phyloP scores from a whole-genome alignment of 2,888 invertebrate species.

The Salticus scenicus region DNA sequence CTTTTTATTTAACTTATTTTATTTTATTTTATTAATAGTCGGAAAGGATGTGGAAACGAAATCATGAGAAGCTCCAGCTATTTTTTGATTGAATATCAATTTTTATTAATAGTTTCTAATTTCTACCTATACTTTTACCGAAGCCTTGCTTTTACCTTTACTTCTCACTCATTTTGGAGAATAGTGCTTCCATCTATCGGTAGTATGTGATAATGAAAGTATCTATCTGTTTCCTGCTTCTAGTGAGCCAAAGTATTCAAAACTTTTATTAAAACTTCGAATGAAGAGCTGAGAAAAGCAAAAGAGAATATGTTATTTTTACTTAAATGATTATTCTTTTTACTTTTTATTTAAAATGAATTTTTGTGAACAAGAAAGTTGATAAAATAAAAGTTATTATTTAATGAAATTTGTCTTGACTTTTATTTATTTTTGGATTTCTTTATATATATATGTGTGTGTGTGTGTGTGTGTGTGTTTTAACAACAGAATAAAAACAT shows the following conservation, averaged over 20 bases:
- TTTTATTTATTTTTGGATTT: not conserved
- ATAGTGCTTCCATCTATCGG: constrained; percentile 39
- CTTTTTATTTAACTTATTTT: constrained; percentile 28
- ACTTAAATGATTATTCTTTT: no score
- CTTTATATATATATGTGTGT: no score
- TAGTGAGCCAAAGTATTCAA: constrained; percentile 51
- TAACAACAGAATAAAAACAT: no score
- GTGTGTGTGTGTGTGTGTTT: no score
- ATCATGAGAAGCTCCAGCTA: constrained; percentile 23
- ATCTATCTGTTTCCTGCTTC: constrained; percentile 15
- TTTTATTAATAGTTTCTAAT: not conserved
- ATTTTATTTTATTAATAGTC: no score
- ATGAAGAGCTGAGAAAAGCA: constrained; percentile 49
- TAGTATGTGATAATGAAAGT: not conserved
- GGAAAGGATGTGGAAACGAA: constrained; percentile 58
- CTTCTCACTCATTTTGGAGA: not conserved
- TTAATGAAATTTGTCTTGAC: constrained; percentile 37
- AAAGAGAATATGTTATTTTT: constrained; percentile 65
- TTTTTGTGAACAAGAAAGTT: constrained; percentile 69
- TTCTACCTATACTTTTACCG: no score
- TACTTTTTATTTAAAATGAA: constrained; percentile 58
- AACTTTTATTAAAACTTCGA: constrained; percentile 55
- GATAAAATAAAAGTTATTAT: constrained; percentile 67
- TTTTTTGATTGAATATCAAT: not conserved
- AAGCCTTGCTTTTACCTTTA: not conserved